Evolutionary conservation across 2,888 invertebrate species (phyloP), one percentile per base, ranked within the genome.

Genomic region (Cenopis cana): DNA sequence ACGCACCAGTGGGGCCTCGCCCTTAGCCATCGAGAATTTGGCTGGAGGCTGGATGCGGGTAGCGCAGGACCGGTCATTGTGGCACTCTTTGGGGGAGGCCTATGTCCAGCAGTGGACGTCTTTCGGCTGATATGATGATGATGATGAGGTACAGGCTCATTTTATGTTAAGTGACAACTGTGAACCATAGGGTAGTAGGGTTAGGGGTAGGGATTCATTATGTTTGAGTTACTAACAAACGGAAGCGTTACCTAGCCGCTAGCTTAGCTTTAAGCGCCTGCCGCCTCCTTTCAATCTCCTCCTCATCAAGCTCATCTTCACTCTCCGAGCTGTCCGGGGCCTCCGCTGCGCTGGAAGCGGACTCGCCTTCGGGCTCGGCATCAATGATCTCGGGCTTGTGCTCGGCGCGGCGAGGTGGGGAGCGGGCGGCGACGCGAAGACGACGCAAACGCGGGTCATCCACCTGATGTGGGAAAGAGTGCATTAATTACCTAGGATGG

Each of bases 401-500:
- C 74, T 95, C 95, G 0, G 79, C 95, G 93, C 76, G 94, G 86
- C 85, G 96, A 92, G 71, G 95, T 69, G 86, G 94, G 54, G 84
- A 89, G 17, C 80, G 90, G 66, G 89, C 89, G 85, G 95, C 82
- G 83, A 87, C 93, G 77, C 80, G 91, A 33, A 98, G 86, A 73
- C 98, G 94, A 18, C 97, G 93, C 33, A 98, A 89, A 57, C 98
- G 95, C 0, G 98, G 97, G 90, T 98, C 98, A 81, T 97, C 96
- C n/a, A 95, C 93, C 84, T 96, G 54, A 6, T 12, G 10, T 0
- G 29, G 6, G 8, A n/a, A n/a, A 12, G n/a, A n/a, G n/a, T n/a
- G n/a, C n/a, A 8, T n/a, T n/a, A 29, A 24, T 20, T 20, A 11
- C 12, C n/a, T 41, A 14, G 3, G 6, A 14, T 41, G 14, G 3